Evolutionary conservation across 2,888 invertebrate genomes (phyloP), one percentile per base, ranked within the genome.

Genomic region (Cantharis flavilabris): DNA sequence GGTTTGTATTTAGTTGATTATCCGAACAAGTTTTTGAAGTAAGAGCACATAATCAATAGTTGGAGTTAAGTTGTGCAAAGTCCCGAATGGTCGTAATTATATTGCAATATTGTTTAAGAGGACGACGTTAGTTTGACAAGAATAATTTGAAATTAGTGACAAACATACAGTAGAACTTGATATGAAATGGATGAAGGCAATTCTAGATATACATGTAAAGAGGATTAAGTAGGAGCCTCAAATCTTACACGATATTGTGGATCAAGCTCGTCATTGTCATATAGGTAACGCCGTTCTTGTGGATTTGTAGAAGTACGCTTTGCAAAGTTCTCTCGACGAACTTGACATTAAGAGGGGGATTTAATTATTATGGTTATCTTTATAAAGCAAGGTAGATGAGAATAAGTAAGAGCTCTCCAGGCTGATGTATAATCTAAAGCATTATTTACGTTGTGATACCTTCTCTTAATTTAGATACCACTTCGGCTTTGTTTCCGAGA

Each of bases 291-390:
- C 75, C 75, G 71, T 83, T 81, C 80, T 73, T 80, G 77, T 77
- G 83, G 84, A 84, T 85, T 78, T 80, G 73, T 79, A 73, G 79
- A 49, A 73, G 65, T 49, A 69, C 73, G 73, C 72, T 76, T 64
- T 75, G 70, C 72, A 75, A 78, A 81, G 77, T 79, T 80, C 78
- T 76, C 76, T 28, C 64, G 70, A 75, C 76, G 70, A 76, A 78
- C 80, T 80, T 80, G 80, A 80, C 80, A 78, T 78, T 78, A 80
- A 74, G 73, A 83, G 84, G 84, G 82, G 84, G 85, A 87, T 87
- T 87, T 87, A 87, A 88, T 88, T 87, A 87, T 87, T 87, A 87
- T 84, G 85, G 87, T 87, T 87, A 88, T 88, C 87, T 86, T 86
- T 87, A 86, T 85, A 86, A 86, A 85, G 83, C 86, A 86, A 87